Evolutionary conservation across 2,888 invertebrate genomes (phyloP).

Genomic region (Dermolepida albohirtum): DNA sequence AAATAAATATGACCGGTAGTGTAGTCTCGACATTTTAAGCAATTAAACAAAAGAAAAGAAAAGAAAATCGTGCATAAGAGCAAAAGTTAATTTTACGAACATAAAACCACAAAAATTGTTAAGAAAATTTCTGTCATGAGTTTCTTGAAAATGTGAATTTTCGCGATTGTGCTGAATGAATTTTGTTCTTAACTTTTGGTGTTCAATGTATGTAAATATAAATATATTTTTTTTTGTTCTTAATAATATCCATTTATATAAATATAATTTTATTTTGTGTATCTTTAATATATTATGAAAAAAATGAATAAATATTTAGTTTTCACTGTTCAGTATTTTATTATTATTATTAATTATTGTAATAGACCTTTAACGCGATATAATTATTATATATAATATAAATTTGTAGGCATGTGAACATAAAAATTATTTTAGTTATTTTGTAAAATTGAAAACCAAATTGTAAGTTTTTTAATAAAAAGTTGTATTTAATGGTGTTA

Average conservation of each 20-base stretch:
- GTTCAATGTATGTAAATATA: not conserved
- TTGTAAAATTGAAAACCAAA: conserved; percentile 50
- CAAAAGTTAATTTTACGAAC: too few relatives aligned
- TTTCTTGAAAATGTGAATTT: too few relatives aligned
- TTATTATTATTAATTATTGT: conserved; percentile 41
- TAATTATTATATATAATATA: conserved; percentile 32
- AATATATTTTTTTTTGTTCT: conserved; percentile 28
- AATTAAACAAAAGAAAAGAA: too few relatives aligned
- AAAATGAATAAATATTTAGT: conserved; percentile 30
- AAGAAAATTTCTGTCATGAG: too few relatives aligned
- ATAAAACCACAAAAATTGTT: too few relatives aligned
- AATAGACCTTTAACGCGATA: conserved; percentile 32
- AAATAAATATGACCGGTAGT: too few relatives aligned
- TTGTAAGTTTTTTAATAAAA: conserved; percentile 52
- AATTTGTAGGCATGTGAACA: conserved; percentile 37
- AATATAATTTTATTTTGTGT: conserved; percentile 33
- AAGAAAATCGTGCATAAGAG: too few relatives aligned
- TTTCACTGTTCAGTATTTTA: conserved; percentile 42
- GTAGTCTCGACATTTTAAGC: too few relatives aligned
- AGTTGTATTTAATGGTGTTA: conserved; percentile 44
- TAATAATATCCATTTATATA: conserved; percentile 14
- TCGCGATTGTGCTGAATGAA: too few relatives aligned
- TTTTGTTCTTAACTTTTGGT: too few relatives aligned
- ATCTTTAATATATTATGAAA: conserved; percentile 9
- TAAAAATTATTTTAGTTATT: conserved; percentile 47